Evolutionary conservation across 92 coral and sea anemone genomes (phyloP).

Genomic region (Heliopora coerulea): DNA sequence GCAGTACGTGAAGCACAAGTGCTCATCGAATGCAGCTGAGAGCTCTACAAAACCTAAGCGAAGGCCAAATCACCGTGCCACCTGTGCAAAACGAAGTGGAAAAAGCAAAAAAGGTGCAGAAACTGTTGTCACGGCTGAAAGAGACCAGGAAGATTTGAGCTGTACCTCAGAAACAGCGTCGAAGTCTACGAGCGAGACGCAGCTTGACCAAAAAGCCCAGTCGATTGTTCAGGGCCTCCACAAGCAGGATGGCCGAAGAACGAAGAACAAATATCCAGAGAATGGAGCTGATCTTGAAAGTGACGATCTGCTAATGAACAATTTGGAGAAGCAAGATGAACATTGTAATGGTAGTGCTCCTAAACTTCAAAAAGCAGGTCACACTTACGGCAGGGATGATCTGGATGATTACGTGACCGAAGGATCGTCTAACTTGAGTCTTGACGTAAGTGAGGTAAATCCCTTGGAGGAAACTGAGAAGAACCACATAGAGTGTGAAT

Average conservation of each 20-base stretch:
- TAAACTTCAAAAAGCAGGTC: conserved; percentile 5
- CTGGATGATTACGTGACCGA: background rate
- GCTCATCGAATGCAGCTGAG: background rate
- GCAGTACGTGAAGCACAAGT: conserved; percentile 30
- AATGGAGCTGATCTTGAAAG: too few relatives aligned
- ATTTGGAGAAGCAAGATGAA: too few relatives aligned
- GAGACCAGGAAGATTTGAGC: background rate
- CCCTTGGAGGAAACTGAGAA: background rate
- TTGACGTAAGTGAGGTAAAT: too few relatives aligned
- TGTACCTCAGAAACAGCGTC: background rate
- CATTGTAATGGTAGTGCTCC: too few relatives aligned
- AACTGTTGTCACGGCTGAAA: background rate
- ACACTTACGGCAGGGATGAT: conserved; percentile 31
- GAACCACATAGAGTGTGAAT: background rate
- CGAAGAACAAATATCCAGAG: too few relatives aligned
- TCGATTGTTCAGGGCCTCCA: too few relatives aligned
- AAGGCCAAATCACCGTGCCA: background rate
- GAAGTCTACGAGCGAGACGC: background rate
- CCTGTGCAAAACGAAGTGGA: background rate
- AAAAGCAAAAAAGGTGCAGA: background rate
- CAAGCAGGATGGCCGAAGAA: too few relatives aligned
- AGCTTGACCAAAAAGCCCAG: conserved; percentile 5
- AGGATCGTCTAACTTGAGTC: too few relatives aligned
- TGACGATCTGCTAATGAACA: too few relatives aligned
- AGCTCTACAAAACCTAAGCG: background rate